A percentile compares a stretch with the other conserved stretches of the same genome.
These are phyloP conservation scores for Pristionchus maxplancki DNA, from an alignment of 2,888 invertebrate species.

Conservation along the genomic window DNA sequence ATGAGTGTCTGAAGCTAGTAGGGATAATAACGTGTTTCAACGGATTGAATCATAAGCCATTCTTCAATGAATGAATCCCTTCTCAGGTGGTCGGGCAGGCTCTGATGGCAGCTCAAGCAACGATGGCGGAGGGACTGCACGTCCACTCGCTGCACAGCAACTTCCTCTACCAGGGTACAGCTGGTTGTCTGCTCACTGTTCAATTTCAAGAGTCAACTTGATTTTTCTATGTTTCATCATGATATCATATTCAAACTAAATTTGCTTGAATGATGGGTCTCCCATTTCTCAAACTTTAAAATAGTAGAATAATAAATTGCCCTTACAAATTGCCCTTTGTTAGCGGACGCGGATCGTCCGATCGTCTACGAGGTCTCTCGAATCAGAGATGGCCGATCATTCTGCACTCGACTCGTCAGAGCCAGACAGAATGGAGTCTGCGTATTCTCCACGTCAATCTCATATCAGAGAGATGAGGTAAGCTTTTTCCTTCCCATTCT, in stretches of 20 bases:
- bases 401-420: conserved; percentile 78
- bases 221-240: background rate
- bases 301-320: background rate
- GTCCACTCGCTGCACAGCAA: conserved; percentile 79
- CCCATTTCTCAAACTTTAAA: too few species aligned
- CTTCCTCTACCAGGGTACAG: conserved; percentile 78
- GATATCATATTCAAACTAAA: too few species aligned
- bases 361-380: conserved; percentile 79
- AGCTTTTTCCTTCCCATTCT: too few species aligned
- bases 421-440: conserved; percentile 78
- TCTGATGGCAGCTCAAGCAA: conserved; percentile 78
- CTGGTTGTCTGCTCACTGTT: background rate
- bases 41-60: too few species aligned
- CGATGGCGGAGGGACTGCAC: conserved; percentile 75
- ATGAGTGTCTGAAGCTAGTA: background rate
- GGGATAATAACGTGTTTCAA: too few species aligned
- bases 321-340: background rate
- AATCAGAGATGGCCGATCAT: conserved; percentile 78
- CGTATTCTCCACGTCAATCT: conserved; percentile 76
- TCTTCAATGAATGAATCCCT: too few species aligned
- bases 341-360: conserved; percentile 70
- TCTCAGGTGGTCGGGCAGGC: conserved; percentile 79
- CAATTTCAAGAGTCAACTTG: background rate
- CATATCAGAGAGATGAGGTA: conserved; percentile 64
- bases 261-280: too few species aligned